Conservation (phyloP, 2,888 invertebrate species). For the Aethes cnicana region DNA sequence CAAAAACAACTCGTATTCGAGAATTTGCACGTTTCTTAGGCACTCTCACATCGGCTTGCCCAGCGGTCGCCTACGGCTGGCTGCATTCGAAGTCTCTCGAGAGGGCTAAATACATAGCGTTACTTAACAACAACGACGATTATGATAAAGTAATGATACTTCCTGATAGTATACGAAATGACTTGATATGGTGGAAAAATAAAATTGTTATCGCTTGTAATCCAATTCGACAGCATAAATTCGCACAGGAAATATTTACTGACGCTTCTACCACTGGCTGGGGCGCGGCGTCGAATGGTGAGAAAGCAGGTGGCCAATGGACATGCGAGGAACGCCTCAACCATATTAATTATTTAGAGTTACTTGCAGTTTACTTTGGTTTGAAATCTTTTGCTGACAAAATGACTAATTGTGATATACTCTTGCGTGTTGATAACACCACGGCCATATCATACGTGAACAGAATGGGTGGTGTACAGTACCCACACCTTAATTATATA, state of each 20-base stretch:
- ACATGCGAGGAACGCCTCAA: neutral
- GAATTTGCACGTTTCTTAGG: too few species aligned
- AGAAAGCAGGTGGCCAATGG: neutral
- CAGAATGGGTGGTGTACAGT: neutral
- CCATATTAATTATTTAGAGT: neutral
- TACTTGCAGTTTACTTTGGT: neutral
- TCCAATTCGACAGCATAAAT: too few species aligned
- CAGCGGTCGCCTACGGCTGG: neutral
- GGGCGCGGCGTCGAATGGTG: neutral
- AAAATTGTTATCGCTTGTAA: neutral
- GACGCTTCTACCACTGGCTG: neutral
- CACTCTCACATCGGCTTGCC: too few species aligned
- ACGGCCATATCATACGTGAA: neutral
- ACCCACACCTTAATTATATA: neutral
- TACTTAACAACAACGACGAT: slow-evolving; percentile 6
- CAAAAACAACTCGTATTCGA: neutral
- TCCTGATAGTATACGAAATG: neutral
- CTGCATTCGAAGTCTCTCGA: neutral
- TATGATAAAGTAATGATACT: slow-evolving; percentile 4
- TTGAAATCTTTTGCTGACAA: neutral
- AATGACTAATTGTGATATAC: neutral
- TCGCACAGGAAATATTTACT: neutral
- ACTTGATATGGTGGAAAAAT: neutral
- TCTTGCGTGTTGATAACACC: slow-evolving; percentile 2
- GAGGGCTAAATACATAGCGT: neutral